These are phyloP conservation scores for Hippocampus zosterae DNA, from an alignment of 2,113 vertebrate genomes.

Conservation along the genomic window DNA sequence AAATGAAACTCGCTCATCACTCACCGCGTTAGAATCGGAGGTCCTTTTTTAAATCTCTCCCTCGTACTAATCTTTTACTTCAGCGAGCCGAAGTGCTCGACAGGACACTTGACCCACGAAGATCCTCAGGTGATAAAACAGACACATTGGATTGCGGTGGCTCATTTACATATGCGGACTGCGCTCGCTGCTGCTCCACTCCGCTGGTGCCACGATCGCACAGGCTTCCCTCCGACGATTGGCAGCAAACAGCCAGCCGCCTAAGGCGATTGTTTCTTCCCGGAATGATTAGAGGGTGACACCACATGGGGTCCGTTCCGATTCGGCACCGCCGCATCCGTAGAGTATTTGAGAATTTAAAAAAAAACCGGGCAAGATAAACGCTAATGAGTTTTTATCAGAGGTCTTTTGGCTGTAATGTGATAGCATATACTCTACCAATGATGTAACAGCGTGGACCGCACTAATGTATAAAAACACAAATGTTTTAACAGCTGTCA, in stretches of 20 bases:
- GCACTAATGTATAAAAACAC: background rate
- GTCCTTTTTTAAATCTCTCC: slow-evolving; percentile 5
- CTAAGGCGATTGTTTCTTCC: slow-evolving; percentile 59
- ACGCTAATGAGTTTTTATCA: background rate
- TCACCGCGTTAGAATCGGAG: slow-evolving; percentile 55
- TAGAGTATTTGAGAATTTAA: background rate
- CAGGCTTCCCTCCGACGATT: slow-evolving; percentile 60
- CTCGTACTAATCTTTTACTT: slow-evolving; percentile 15
- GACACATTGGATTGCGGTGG: slow-evolving; percentile 25
- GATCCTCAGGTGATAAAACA: slow-evolving; percentile 43
- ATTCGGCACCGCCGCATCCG: background rate
- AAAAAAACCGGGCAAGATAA: background rate
- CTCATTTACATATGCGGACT: slow-evolving; percentile 57
- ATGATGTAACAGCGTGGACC: too few species aligned
- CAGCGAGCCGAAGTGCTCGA: background rate
- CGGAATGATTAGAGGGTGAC: slow-evolving; percentile 55
- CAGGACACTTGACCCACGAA: slow-evolving; percentile 4
- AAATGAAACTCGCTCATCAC: slow-evolving; percentile 43
- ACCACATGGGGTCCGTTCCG: slow-evolving; percentile 35
- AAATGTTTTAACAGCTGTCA: background rate
- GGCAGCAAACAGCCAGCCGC: slow-evolving; percentile 57
- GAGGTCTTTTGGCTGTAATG: too few species aligned
- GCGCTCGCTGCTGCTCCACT: slow-evolving; percentile 57
- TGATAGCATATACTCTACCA: too few species aligned
- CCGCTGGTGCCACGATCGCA: slow-evolving; percentile 66